phyloP scores from a whole-genome alignment of 2,113 vertebrate genomes.

The Falcunculus frontatus region DNA sequence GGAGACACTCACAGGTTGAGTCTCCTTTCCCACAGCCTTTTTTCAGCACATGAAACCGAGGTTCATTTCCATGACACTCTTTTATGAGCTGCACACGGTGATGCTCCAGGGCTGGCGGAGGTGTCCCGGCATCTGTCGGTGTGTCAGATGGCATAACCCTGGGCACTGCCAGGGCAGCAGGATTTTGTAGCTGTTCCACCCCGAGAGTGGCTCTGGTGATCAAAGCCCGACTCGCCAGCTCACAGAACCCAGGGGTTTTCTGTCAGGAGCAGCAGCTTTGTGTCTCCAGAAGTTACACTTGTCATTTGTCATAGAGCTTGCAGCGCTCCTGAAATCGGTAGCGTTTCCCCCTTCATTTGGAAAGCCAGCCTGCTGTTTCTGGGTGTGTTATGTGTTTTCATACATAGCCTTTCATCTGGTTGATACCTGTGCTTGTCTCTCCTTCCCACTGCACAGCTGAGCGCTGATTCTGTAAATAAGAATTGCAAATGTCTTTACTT shows the following conservation, averaged over 20 bases:
- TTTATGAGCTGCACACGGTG: neutral
- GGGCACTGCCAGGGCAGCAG: neutral
- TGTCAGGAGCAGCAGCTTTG: neutral
- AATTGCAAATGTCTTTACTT: neutral
- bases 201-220: neutral
- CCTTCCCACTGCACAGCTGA: neutral
- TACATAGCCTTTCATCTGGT: neutral
- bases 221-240: neutral
- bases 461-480: neutral
- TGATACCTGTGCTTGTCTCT: neutral
- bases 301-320: neutral
- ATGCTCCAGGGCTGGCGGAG: neutral
- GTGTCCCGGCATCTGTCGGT: fast-evolving
- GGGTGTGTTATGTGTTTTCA: fast-evolving
- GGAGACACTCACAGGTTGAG: neutral
- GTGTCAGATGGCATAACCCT: neutral
- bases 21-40: neutral
- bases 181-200: neutral
- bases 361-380: neutral
- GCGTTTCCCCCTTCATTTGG: neutral
- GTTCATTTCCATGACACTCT: neutral
- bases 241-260: neutral
- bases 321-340: neutral
- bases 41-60: neutral
- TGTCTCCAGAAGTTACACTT: neutral